Conservation (phyloP, 1,140 invertebrate genomes). For the Drosophila lacertosa region DNA sequence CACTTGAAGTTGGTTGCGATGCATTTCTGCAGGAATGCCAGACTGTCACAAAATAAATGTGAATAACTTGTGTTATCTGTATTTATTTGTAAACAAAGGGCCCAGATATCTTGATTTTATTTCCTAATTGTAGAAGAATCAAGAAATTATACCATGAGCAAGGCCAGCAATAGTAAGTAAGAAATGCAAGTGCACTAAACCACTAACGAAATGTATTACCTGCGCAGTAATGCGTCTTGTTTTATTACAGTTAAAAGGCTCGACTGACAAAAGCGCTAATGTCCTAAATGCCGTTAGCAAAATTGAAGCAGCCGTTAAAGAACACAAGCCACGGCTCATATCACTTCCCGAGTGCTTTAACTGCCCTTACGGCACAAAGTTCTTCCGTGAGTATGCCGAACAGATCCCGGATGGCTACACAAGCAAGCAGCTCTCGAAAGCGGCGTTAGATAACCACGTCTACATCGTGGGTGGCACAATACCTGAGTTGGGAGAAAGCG, state of each 20-base stretch:
- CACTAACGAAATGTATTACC: background rate
- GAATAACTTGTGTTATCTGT: background rate
- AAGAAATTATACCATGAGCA: conserved; percentile 7
- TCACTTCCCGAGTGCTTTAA: conserved; percentile 97
- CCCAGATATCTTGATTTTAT: background rate
- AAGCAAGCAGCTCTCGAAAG: conserved; percentile 88
- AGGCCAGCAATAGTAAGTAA: conserved; percentile 51
- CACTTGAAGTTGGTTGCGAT: background rate
- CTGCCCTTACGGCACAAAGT: conserved; percentile 94
- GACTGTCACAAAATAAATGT: background rate
- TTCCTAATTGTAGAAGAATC: background rate
- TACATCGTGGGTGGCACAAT: conserved; percentile 96
- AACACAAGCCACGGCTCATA: conserved; percentile 90
- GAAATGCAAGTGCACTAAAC: background rate
- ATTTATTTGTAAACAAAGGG: background rate
- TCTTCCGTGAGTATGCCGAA: conserved; percentile 91
- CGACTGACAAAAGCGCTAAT: conserved; percentile 90
- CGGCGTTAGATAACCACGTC: conserved; percentile 91
- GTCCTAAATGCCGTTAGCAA: conserved; percentile 88
- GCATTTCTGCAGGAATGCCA: conserved; percentile 3
- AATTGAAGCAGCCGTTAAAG: conserved; percentile 89
- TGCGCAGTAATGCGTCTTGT: conserved; percentile 85
- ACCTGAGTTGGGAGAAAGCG: conserved; percentile 88
- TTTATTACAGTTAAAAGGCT: conserved; percentile 91
- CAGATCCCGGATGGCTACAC: conserved; percentile 91